Evolutionary conservation across 2,113 vertebrate species (phyloP).

Genomic region (Pica pica): DNA sequence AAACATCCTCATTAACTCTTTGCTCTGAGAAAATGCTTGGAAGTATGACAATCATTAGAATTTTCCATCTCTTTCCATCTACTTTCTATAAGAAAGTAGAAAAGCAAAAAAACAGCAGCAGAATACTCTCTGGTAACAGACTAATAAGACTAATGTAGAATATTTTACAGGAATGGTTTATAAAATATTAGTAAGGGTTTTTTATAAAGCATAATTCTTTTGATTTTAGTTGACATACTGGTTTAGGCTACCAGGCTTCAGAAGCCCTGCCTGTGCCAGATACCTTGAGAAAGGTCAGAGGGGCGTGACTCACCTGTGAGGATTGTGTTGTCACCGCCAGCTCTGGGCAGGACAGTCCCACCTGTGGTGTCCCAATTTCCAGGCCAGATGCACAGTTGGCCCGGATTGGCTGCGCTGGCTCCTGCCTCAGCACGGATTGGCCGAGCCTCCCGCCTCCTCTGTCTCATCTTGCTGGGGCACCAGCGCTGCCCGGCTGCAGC

Average conservation of each 20-base stretch:
- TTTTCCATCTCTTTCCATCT: not conserved
- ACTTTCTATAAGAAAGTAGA: not conserved
- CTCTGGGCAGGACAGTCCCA: slow-evolving; percentile 31
- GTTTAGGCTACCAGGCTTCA: not conserved
- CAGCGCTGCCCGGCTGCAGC: not conserved
- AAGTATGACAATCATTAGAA: not conserved
- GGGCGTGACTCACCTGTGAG: slow-evolving; percentile 27
- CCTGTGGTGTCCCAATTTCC: slow-evolving; percentile 33
- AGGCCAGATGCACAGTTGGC: not conserved
- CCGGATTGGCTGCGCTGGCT: not conserved
- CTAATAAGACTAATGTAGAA: not conserved
- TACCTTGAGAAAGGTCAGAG: not conserved
- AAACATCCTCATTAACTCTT: not conserved
- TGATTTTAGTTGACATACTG: not conserved
- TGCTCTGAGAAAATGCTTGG: not conserved
- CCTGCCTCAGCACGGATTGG: slow-evolving; percentile 5
- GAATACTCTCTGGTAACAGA: not conserved
- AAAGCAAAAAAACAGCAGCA: not conserved
- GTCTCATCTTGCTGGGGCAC: slow-evolving; percentile 21
- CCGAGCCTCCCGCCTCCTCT: not conserved
- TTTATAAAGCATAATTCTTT: not conserved
- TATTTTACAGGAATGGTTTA: not conserved
- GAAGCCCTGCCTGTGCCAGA: not conserved
- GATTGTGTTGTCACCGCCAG: not conserved
- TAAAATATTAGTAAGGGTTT: not conserved